Evolutionary conservation across 2,113 vertebrate genomes (phyloP).

Genomic region (Engystomops pustulosus): DNA sequence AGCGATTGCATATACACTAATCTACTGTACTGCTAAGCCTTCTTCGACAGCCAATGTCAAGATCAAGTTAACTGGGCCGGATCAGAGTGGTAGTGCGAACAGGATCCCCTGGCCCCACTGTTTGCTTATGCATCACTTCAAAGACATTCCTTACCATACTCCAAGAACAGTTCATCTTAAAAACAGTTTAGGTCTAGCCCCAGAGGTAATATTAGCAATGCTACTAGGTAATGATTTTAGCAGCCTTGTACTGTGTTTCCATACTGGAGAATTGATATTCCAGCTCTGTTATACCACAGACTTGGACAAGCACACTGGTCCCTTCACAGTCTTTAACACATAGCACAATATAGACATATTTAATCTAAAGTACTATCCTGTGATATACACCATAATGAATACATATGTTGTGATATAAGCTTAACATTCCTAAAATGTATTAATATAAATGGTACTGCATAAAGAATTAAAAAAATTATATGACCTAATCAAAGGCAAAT

Average conservation of each 20-base stretch:
- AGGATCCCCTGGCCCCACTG: constrained; percentile 21
- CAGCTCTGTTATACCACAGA: background rate
- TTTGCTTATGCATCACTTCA: constrained; percentile 48
- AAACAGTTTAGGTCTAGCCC: constrained; percentile 44
- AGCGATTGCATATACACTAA: background rate
- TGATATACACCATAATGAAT: too few species aligned
- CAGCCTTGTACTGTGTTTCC: constrained; percentile 15
- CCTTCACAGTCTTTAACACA: background rate
- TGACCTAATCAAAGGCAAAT: background rate
- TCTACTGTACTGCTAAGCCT: constrained; percentile 3
- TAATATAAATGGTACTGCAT: background rate
- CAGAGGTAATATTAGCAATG: constrained; percentile 50
- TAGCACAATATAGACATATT: background rate
- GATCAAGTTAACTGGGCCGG: constrained; percentile 40
- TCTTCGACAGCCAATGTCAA: constrained; percentile 35
- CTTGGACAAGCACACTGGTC: background rate
- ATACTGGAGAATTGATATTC: constrained; percentile 27
- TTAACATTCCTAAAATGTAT: background rate
- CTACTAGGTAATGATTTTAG: constrained; percentile 49
- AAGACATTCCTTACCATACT: constrained; percentile 44
- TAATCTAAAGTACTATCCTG: background rate
- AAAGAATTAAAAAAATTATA: background rate
- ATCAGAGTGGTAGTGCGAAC: constrained; percentile 13
- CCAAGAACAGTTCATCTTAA: constrained; percentile 47
- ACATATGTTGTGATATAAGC: too few species aligned